phyloP scores from a whole-genome alignment of 2,797 vertebrate species.

The Takifugu ocellatus region DNA sequence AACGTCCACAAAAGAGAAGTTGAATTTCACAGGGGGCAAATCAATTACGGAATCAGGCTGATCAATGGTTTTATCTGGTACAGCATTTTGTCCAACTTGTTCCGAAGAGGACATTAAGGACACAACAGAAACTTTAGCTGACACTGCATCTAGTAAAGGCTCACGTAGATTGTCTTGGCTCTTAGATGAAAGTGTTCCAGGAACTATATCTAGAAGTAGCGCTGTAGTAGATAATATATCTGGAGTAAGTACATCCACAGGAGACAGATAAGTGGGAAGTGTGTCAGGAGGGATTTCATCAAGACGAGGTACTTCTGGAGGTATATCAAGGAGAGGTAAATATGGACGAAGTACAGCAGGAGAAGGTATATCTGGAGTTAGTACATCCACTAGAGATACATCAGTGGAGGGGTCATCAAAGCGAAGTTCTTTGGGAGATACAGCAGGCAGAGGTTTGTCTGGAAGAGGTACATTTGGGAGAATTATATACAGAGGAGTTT shows the following conservation, averaged over 20 bases:
- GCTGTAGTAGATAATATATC: background rate
- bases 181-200: background rate
- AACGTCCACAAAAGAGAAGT: slow-evolving; percentile 30
- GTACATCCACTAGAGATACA: background rate
- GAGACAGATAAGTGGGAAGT: background rate
- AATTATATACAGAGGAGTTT: background rate
- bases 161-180: background rate
- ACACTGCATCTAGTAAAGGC: background rate
- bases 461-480: background rate
- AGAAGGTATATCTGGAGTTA: background rate
- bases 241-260: background rate
- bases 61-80: slow-evolving; percentile 12
- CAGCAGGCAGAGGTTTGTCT: slow-evolving; percentile 1
- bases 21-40: slow-evolving; percentile 39
- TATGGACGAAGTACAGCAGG: background rate
- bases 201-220: background rate
- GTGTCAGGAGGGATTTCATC: background rate
- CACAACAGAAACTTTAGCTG: slow-evolving; percentile 20
- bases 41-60: slow-evolving; percentile 20
- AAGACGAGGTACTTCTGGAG: background rate
- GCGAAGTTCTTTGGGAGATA: background rate
- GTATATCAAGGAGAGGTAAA: background rate
- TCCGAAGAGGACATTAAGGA: slow-evolving; percentile 11
- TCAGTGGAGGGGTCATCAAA: background rate
- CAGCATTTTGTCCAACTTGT: slow-evolving; percentile 11